These are phyloP conservation scores for Dendrocincla fuliginosa DNA, from an alignment of 2,797 vertebrate genomes.

Conservation along the genomic window DNA sequence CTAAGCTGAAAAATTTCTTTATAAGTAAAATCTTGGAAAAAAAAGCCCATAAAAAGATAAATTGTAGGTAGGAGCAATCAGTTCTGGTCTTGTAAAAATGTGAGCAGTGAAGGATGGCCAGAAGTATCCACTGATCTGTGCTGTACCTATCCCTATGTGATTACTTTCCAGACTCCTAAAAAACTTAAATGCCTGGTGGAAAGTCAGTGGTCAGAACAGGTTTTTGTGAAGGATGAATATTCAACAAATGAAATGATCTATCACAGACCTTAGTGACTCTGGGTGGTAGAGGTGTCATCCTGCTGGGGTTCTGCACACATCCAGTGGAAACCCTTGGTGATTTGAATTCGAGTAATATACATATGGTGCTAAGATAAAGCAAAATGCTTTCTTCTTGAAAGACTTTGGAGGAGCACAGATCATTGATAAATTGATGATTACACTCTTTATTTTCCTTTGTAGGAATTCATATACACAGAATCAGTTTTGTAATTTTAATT, in stretches of 20 bases:
- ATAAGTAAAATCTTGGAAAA: background rate
- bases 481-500: background rate
- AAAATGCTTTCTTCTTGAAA: background rate
- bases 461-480: background rate
- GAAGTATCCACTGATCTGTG: background rate
- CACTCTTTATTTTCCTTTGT: background rate
- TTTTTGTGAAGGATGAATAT: background rate
- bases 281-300: background rate
- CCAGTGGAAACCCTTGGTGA: background rate
- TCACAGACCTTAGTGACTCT: background rate
- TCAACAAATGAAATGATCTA: background rate
- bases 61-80: background rate
- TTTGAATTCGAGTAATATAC: background rate
- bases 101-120: background rate
- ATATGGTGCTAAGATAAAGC: background rate
- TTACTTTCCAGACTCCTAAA: background rate
- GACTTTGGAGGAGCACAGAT: background rate
- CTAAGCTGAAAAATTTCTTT: background rate
- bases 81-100: background rate
- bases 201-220: background rate
- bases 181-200: background rate
- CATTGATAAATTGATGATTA: background rate
- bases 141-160: no score
- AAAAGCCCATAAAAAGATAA: rapidly evolving
- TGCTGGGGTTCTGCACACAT: background rate